A percentile compares a stretch with the other conserved stretches of the same genome.
phyloP scores from a whole-genome alignment of 1,140 invertebrate species.

The Eurosta solidaginis region DNA sequence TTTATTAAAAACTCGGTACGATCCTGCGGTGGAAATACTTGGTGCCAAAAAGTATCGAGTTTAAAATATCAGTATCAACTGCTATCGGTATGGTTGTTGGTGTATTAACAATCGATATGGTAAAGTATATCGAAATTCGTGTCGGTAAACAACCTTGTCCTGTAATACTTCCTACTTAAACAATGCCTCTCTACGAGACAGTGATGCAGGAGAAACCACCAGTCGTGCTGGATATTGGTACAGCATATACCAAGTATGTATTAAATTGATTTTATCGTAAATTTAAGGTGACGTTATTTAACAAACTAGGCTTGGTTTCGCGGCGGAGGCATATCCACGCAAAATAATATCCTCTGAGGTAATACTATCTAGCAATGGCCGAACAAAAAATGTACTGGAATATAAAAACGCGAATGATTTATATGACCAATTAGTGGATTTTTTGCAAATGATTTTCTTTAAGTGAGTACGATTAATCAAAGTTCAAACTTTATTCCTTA shows the following conservation, averaged over 20 bases:
- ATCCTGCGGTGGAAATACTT: not conserved
- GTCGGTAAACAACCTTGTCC: not conserved
- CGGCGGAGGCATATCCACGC: slow-evolving; percentile 82
- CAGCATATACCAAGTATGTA: slow-evolving; percentile 89
- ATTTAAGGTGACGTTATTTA: slow-evolving; percentile 35
- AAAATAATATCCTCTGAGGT: slow-evolving; percentile 84
- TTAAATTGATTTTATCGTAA: not conserved
- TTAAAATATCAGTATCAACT: not conserved
- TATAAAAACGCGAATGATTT: slow-evolving; percentile 76
- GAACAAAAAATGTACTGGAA: slow-evolving; percentile 71
- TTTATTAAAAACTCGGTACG: too few relatives aligned
- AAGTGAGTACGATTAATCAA: slow-evolving; percentile 65
- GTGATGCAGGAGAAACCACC: slow-evolving; percentile 84
- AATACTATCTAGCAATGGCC: slow-evolving; percentile 69
- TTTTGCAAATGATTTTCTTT: slow-evolving; percentile 87
- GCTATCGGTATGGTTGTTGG: not conserved
- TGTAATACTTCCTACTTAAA: slow-evolving; percentile 33
- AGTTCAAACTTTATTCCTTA: not conserved
- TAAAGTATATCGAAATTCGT: not conserved
- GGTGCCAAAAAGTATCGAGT: not conserved
- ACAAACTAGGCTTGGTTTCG: slow-evolving; percentile 82
- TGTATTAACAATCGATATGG: not conserved
- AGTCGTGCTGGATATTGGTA: slow-evolving; percentile 88
- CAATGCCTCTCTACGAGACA: slow-evolving; percentile 76
- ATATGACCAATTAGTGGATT: slow-evolving; percentile 84